A percentile compares a stretch with the other conserved stretches of the same genome.
Evolutionary conservation across 2,797 vertebrate genomes (phyloP).

Genomic region (Malurus leucopterus): DNA sequence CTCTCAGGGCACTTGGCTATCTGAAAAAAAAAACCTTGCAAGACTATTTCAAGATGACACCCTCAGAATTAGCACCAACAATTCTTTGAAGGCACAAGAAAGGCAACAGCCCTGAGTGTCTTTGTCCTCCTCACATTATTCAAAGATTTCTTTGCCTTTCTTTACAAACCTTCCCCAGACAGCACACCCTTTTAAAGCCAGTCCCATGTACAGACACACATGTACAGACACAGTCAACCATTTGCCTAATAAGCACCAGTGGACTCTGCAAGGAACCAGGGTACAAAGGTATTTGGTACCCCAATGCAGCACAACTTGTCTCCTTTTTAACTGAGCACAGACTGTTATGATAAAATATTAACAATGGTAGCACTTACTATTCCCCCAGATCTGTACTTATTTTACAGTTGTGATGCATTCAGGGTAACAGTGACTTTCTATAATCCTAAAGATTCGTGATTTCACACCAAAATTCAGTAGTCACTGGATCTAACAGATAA

Average conservation of each 20-base stretch:
- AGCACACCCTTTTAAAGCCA: neutral
- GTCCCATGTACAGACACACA: fast-evolving
- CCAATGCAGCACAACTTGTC: neutral
- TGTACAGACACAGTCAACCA: neutral
- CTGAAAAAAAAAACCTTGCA: neutral
- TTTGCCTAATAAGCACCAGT: neutral
- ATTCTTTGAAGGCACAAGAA: neutral
- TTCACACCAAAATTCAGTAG: neutral
- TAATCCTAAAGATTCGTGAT: neutral
- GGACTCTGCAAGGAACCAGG: neutral
- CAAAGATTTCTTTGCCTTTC: neutral
- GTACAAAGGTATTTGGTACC: neutral
- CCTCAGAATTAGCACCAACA: neutral
- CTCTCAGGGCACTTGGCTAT: neutral
- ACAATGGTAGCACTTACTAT: neutral
- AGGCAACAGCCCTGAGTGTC: neutral
- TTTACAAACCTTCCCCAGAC: neutral
- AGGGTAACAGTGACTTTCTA: neutral
- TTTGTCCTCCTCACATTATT: neutral
- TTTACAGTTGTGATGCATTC: neutral
- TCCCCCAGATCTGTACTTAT: neutral
- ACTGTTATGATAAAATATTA: neutral
- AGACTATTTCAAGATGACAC: neutral
- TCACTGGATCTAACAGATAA: neutral
- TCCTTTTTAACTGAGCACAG: neutral